Percentiles rank a stretch among this genome's conserved stretches.
Evolutionary conservation across 2,113 vertebrate species (phyloP).

Genomic region (Tretioscincus oriximinensis): DNA sequence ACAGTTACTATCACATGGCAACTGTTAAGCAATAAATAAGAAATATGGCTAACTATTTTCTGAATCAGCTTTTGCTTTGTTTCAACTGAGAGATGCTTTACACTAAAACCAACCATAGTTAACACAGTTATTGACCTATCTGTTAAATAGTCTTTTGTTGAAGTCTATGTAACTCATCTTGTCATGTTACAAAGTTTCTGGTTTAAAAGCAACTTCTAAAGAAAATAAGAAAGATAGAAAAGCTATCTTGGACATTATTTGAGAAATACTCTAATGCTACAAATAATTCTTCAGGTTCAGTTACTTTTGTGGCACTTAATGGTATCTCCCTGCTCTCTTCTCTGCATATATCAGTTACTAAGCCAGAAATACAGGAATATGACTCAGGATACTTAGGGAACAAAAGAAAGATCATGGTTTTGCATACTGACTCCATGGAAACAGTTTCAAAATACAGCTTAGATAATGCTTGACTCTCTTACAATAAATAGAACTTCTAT

Average conservation of each 20-base stretch:
- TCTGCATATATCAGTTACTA: background rate
- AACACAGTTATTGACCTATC: background rate
- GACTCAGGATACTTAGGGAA: background rate
- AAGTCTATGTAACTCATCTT: background rate
- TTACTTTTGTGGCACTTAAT: background rate
- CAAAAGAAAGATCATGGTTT: background rate
- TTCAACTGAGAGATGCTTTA: no score
- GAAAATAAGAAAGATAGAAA: no score
- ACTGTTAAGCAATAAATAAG: no score
- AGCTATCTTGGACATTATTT: background rate
- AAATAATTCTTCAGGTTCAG: background rate
- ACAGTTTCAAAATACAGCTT: background rate
- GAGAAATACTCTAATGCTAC: background rate
- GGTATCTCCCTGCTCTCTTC: background rate
- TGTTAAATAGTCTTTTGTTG: background rate
- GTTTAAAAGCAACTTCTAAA: background rate
- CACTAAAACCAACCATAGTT: no score
- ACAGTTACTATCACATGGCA: no score
- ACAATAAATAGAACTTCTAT: background rate
- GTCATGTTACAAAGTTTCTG: background rate
- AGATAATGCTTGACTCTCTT: no score
- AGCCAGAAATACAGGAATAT: background rate
- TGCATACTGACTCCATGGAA: background rate
- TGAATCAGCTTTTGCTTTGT: no score
- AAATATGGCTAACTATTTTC: no score